Conservation (phyloP, 2,888 invertebrate species). For the Cephus rjabovi region DNA sequence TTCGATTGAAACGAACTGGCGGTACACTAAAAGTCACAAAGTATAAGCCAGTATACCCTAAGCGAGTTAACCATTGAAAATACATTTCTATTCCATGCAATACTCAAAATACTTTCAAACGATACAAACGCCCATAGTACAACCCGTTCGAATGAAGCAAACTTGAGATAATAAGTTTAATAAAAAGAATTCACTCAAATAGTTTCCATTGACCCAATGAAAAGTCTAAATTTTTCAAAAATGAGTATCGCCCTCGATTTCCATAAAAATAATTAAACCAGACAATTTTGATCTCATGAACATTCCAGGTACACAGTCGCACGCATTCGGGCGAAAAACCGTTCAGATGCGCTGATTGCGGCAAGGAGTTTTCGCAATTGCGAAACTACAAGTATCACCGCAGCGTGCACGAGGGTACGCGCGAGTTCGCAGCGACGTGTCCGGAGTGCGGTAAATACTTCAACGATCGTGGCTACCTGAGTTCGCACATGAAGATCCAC, state of each 20-base stretch:
- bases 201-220: not conserved
- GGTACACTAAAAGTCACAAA: not conserved
- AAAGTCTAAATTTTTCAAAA: not conserved
- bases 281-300: not conserved
- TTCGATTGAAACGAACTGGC: not conserved
- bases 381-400: constrained; percentile 86
- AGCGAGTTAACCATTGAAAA: not conserved
- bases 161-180: not conserved
- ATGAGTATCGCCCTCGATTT: not conserved
- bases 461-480: constrained; percentile 85
- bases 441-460: constrained; percentile 85
- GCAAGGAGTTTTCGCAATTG: constrained; percentile 84
- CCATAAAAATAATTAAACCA: not conserved
- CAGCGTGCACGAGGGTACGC: constrained; percentile 84
- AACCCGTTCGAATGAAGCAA: not conserved
- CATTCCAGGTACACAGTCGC: constrained; percentile 60
- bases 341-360: constrained; percentile 82
- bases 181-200: not conserved
- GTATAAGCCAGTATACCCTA: not conserved
- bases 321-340: constrained; percentile 69
- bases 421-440: constrained; percentile 82
- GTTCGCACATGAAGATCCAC: constrained; percentile 89
- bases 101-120: too few relatives aligned
- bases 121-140: not conserved
- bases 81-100: not conserved